phyloP scores from a whole-genome alignment of 2,797 vertebrate genomes.

The Meda fulgida region DNA sequence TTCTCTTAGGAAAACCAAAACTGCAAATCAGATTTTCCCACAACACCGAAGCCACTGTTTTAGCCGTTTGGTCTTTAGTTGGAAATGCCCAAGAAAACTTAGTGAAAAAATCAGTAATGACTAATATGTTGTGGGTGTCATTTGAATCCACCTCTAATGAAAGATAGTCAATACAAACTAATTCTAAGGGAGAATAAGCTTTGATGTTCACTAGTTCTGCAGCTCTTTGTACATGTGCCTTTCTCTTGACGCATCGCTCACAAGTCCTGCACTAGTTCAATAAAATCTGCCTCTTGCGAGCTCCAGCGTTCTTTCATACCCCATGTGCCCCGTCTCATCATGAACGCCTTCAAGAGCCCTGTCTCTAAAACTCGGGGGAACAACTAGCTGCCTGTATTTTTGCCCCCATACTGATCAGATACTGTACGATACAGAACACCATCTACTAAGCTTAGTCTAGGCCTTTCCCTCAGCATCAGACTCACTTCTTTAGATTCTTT shows the following conservation, averaged over 20 bases:
- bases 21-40: conserved; percentile 42
- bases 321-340: conserved; percentile 11
- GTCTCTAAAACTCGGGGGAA: background rate
- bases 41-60: conserved; percentile 37
- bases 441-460: background rate
- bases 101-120: conserved; percentile 48
- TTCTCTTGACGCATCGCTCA: background rate
- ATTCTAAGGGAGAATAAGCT: background rate
- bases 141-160: conserved; percentile 12
- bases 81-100: conserved; percentile 43
- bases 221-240: too few species aligned
- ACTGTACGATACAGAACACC: background rate
- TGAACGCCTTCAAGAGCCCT: background rate
- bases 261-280: conserved; percentile 20
- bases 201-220: conserved; percentile 1
- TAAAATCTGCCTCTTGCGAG: background rate
- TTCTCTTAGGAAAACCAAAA: conserved; percentile 34
- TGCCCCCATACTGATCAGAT: background rate
- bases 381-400: background rate
- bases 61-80: conserved; percentile 34
- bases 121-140: conserved; percentile 43
- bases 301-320: background rate
- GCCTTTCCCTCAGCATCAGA: background rate
- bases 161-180: conserved; percentile 21
- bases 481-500: background rate